Percentiles rank a stretch among this genome's conserved stretches.
Conservation (phyloP, 1,140 invertebrate genomes). For the Ceratina australensis region DNA sequence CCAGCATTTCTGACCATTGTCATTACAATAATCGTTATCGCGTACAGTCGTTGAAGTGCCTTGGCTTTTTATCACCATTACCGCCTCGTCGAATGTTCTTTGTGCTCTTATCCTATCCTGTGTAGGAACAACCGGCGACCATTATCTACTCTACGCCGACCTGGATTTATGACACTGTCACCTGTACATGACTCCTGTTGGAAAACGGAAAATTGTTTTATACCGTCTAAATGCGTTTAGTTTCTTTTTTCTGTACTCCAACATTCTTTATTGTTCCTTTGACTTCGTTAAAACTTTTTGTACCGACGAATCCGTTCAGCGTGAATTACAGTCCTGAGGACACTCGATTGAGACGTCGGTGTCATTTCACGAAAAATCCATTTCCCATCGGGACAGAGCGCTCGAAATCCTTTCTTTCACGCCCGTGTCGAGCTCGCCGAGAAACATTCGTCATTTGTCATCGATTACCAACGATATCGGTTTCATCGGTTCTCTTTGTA, state of each 20-base stretch:
- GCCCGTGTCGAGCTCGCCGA: too few relatives aligned
- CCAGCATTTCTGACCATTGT: background rate
- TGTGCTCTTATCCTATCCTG: background rate
- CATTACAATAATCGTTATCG: conserved; percentile 47
- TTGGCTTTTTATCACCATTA: conserved; percentile 8
- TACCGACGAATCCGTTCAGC: too few relatives aligned
- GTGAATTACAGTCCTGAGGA: background rate
- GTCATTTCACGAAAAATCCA: conserved; percentile 40
- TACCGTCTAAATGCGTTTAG: too few relatives aligned
- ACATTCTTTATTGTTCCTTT: too few relatives aligned
- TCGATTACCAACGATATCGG: too few relatives aligned
- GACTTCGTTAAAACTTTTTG: too few relatives aligned
- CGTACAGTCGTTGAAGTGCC: conserved; percentile 15
- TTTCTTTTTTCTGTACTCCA: too few relatives aligned
- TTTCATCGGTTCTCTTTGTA: too few relatives aligned
- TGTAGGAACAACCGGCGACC: background rate
- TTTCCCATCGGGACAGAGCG: conserved; percentile 11
- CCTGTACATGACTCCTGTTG: background rate
- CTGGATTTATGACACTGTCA: conserved; percentile 7
- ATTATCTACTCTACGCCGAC: background rate
- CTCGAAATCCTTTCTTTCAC: conserved; percentile 13
- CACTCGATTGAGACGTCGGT: conserved; percentile 5
- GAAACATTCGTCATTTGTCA: too few relatives aligned
- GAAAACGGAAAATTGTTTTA: too few relatives aligned
- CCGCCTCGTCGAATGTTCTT: background rate